Evolutionary conservation across 2,888 invertebrate genomes (phyloP).

Genomic region (Adelognathus sp.): DNA sequence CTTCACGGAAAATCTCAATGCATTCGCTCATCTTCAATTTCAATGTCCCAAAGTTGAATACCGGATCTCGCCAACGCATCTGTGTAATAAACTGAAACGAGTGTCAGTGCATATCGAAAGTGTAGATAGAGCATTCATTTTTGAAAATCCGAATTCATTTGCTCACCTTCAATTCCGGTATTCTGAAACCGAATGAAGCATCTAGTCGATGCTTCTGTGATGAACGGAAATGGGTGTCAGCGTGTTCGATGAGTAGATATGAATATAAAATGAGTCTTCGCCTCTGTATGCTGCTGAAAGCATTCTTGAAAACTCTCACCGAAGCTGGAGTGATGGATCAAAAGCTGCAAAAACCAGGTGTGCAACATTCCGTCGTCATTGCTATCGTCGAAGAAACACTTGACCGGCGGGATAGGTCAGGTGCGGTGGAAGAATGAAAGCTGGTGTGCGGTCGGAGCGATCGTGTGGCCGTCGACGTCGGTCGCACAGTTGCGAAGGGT

Average conservation of each 20-base stretch:
- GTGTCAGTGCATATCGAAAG: no score
- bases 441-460: conserved; percentile 19
- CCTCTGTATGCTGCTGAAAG: no score
- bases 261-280: no score
- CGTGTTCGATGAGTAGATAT: no score
- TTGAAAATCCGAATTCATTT: neutral
- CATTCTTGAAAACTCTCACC: neutral
- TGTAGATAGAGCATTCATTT: no score
- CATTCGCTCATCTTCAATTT: neutral
- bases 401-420: conserved; percentile 22
- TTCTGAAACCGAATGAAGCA: neutral
- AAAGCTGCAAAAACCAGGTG: conserved; percentile 1
- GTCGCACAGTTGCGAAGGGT: neutral
- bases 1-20: neutral
- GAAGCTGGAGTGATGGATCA: neutral
- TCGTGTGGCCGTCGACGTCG: neutral
- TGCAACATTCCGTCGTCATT: neutral
- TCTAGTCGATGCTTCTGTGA: no score
- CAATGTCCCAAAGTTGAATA: neutral
- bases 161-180: neutral
- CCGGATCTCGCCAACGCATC: no score
- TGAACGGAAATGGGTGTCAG: no score
- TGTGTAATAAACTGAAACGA: no score
- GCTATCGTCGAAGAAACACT: conserved; percentile 60
- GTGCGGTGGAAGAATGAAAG: conserved; percentile 31